Evolutionary conservation across 2,888 invertebrate species (phyloP).

Genomic region (Drosophila crucigera): DNA sequence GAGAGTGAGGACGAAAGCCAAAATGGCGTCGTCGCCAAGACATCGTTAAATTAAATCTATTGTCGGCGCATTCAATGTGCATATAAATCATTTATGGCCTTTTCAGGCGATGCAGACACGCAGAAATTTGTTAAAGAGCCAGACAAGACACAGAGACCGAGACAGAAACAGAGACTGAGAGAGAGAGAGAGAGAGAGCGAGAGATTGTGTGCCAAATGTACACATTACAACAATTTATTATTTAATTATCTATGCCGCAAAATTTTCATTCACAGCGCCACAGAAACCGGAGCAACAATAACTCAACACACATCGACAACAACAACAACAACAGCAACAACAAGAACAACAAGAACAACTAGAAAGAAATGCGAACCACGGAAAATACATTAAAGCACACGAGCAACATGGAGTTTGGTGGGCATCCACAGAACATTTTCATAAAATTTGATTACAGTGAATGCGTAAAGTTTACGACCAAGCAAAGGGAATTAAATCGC

Average conservation of each 20-base stretch:
- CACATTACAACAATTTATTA: slow-evolving; percentile 75
- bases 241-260: slow-evolving; percentile 73
- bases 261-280: slow-evolving; percentile 62
- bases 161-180: not conserved
- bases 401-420: slow-evolving; percentile 8
- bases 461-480: slow-evolving; percentile 74
- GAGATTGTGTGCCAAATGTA: slow-evolving; percentile 50
- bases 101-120: slow-evolving; percentile 46
- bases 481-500: slow-evolving; percentile 68
- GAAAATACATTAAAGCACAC: slow-evolving; percentile 52
- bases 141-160: not conserved
- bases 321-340: slow-evolving; percentile 5
- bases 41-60: slow-evolving; percentile 74
- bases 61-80: slow-evolving; percentile 74
- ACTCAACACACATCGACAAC: slow-evolving; percentile 21
- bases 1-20: slow-evolving; percentile 41
- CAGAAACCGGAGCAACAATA: slow-evolving; percentile 45
- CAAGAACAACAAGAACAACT: slow-evolving; percentile 7
- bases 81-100: slow-evolving; percentile 72
- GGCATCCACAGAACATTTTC: slow-evolving; percentile 56
- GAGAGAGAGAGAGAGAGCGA: not conserved
- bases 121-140: slow-evolving; percentile 8
- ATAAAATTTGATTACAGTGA: slow-evolving; percentile 75
- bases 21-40: slow-evolving; percentile 68
- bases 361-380: slow-evolving; percentile 30